phyloP scores from a whole-genome alignment of 2,797 vertebrate species.

The Protonibea diacanthus region DNA sequence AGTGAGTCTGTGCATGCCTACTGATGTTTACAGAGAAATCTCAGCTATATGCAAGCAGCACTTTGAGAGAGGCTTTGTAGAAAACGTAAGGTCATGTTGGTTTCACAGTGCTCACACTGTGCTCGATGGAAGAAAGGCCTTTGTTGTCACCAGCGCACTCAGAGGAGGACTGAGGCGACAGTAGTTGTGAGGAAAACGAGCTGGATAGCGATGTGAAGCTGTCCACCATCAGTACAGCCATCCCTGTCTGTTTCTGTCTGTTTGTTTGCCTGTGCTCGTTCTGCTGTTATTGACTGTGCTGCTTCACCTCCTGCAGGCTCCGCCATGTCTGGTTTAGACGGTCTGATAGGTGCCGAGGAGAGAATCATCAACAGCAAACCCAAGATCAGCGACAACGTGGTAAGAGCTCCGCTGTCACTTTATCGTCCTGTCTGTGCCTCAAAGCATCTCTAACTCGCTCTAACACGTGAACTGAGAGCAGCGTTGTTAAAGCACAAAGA shows the following conservation, averaged over 20 bases:
- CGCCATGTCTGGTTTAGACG: constrained; percentile 90
- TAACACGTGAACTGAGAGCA: constrained; percentile 52
- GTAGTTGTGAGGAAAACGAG: constrained; percentile 31
- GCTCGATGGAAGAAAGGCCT: constrained; percentile 70
- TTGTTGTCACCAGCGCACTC: constrained; percentile 68
- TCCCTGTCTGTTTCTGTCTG: constrained; percentile 34
- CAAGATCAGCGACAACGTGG: constrained; percentile 93
- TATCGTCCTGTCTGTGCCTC: not conserved
- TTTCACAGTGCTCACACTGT: constrained; percentile 64
- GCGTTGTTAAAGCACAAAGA: constrained; percentile 49
- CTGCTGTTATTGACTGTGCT: constrained; percentile 48
- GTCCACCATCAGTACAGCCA: constrained; percentile 52
- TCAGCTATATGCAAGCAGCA: constrained; percentile 17
- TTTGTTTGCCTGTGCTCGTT: constrained; percentile 31
- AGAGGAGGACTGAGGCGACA: constrained; percentile 48
- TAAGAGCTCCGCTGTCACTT: constrained; percentile 76
- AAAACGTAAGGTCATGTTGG: constrained; percentile 23
- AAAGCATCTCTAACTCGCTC: constrained; percentile 12
- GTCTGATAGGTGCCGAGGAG: constrained; percentile 94
- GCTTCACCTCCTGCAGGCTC: constrained; percentile 87
- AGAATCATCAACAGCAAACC: constrained; percentile 95
- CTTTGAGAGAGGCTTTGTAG: constrained; percentile 58
- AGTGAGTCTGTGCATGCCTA: not conserved
- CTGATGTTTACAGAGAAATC: constrained; percentile 39
- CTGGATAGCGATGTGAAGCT: constrained; percentile 57